These are phyloP conservation scores for Parambassis ranga DNA, from an alignment of 2,797 vertebrate species.

Conservation along the genomic window DNA sequence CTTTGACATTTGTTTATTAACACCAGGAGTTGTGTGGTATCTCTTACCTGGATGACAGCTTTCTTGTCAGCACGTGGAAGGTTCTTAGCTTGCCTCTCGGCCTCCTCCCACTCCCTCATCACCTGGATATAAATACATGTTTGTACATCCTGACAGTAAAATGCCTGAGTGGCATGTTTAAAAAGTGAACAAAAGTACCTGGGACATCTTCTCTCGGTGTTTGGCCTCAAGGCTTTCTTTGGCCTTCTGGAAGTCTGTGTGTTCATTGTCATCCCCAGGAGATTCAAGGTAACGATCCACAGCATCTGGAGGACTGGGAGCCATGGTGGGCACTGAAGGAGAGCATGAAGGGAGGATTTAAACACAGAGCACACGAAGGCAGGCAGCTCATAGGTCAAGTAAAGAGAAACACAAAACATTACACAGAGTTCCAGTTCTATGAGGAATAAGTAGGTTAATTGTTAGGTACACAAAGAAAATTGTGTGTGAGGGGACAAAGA, in stretches of 20 bases:
- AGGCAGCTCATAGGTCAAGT: not conserved
- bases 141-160: not conserved
- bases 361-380: not conserved
- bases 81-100: constrained; percentile 93
- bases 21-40: not conserved
- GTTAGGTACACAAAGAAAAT: constrained; percentile 18
- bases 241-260: constrained; percentile 94
- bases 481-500: constrained; percentile 5
- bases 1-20: not conserved
- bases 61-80: constrained; percentile 95
- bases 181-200: constrained; percentile 73
- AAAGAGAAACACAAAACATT: not conserved
- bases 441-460: constrained; percentile 13
- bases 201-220: constrained; percentile 94
- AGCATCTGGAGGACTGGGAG: constrained; percentile 91
- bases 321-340: constrained; percentile 90
- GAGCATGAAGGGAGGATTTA: constrained; percentile 10
- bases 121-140: constrained; percentile 77
- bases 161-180: not conserved
- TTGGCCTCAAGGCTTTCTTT: constrained; percentile 96
- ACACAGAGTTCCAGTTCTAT: not conserved
- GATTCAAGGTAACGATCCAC: constrained; percentile 94
- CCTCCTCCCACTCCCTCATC: constrained; percentile 99
- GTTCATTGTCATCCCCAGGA: constrained; percentile 92
- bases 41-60: constrained; percentile 93